These are phyloP conservation scores for Dicycla oo DNA, from an alignment of 2,888 invertebrate genomes.

Conservation along the genomic window DNA sequence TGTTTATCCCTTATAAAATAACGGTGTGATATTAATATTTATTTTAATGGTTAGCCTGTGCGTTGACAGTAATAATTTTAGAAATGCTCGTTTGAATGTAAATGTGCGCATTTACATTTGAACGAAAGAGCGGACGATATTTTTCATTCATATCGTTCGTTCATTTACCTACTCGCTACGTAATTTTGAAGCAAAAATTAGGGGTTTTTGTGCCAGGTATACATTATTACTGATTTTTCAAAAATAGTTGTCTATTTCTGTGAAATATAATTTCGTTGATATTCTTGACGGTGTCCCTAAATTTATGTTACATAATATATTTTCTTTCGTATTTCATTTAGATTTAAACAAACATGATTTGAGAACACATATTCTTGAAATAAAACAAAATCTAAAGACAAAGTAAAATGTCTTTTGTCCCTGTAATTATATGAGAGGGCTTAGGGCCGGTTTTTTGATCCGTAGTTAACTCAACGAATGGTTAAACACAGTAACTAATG, in stretches of 20 bases:
- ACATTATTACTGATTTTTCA: slow-evolving; percentile 20
- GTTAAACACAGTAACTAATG: too few species aligned
- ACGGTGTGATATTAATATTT: slow-evolving; percentile 42
- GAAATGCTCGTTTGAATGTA: slow-evolving; percentile 73
- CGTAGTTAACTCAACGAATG: too few species aligned
- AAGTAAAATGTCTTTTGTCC: too few species aligned
- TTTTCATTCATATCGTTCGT: slow-evolving; percentile 64
- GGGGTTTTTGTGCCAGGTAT: background rate
- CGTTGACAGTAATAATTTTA: slow-evolving; percentile 66
- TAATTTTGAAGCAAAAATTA: slow-evolving; percentile 52
- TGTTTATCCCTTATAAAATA: slow-evolving; percentile 5
- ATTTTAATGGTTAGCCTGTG: slow-evolving; percentile 33
- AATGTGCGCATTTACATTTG: slow-evolving; percentile 81
- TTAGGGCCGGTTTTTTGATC: too few species aligned
- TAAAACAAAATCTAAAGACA: background rate
- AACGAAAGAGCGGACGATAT: slow-evolving; percentile 73
- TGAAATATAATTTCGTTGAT: slow-evolving; percentile 3
- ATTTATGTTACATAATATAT: background rate
- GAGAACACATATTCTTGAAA: background rate
- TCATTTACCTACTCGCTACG: slow-evolving; percentile 61
- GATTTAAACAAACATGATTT: background rate
- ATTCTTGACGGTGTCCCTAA: background rate
- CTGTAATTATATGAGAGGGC: too few species aligned
- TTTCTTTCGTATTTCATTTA: background rate
- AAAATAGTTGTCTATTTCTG: slow-evolving; percentile 4